Conservation (phyloP, 2,113 vertebrate genomes). For the Desmodus rotundus region DNA sequence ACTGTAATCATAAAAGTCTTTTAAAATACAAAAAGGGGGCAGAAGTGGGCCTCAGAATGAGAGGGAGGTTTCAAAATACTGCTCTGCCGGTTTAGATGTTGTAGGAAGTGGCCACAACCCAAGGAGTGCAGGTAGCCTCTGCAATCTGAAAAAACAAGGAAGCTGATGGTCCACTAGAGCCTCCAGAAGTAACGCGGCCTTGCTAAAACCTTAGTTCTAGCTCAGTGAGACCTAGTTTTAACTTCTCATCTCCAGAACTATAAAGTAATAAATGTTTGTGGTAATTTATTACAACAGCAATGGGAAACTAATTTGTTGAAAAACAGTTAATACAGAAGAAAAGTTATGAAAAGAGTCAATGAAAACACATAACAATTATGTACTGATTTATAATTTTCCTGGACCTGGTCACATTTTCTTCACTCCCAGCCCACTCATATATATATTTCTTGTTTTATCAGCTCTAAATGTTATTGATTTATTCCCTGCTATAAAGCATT, state of each 20-base stretch:
- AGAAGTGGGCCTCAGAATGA: background rate
- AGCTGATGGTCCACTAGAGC: background rate
- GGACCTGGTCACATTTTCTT: background rate
- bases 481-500: background rate
- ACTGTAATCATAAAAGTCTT: no score
- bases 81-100: background rate
- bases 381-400: background rate
- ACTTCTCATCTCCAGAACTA: background rate
- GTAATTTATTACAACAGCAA: background rate
- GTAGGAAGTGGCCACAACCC: background rate
- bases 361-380: background rate
- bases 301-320: background rate
- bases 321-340: background rate
- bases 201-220: background rate
- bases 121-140: background rate
- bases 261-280: background rate
- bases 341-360: background rate
- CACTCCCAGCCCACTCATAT: background rate
- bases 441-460: background rate
- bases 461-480: background rate
- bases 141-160: background rate
- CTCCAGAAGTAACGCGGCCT: background rate
- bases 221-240: no score
- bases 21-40: background rate
- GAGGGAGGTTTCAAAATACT: background rate